Conservation (phyloP, 2,888 invertebrate genomes). For the Crossocerus cetratus region DNA sequence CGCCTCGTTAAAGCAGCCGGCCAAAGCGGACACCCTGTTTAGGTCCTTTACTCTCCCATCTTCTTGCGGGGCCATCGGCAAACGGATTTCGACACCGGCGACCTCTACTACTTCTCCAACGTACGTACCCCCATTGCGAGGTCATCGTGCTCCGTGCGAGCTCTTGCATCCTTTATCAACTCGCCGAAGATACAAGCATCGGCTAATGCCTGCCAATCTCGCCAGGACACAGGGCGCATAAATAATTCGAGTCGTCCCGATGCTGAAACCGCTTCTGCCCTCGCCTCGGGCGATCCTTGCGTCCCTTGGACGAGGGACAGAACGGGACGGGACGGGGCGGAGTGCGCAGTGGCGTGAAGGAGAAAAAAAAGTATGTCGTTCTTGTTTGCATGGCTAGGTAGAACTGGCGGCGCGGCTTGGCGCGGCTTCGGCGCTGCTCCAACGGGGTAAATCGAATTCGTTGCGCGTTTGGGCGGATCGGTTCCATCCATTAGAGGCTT, state of each 20-base stretch:
- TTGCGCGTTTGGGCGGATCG: slow-evolving; percentile 59
- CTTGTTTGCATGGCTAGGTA: slow-evolving; percentile 40
- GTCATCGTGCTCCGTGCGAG: background rate
- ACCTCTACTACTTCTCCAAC: background rate
- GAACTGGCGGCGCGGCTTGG: too few relatives aligned
- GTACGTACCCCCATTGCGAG: background rate
- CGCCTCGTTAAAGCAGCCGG: slow-evolving; percentile 63
- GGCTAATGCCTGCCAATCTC: background rate
- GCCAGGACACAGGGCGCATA: background rate
- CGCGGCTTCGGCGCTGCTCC: slow-evolving; percentile 19
- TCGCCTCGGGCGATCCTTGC: background rate
- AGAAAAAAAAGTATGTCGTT: slow-evolving; percentile 11
- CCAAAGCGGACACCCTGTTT: slow-evolving; percentile 64
- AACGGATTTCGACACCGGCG: background rate
- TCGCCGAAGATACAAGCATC: background rate
- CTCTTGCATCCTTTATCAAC: background rate
- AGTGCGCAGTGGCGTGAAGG: slow-evolving; percentile 9
- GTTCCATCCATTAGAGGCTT: slow-evolving; percentile 74
- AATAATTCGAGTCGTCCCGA: background rate
- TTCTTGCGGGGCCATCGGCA: background rate
- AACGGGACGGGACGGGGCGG: slow-evolving; percentile 9
- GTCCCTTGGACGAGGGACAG: background rate
- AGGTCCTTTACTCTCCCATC: slow-evolving; percentile 28
- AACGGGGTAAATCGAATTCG: slow-evolving; percentile 46
- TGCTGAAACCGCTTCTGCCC: background rate